A percentile compares a stretch with the other conserved stretches of the same genome.
phyloP scores from a whole-genome alignment of 2,888 invertebrate species.

The Drosophila dives region DNA sequence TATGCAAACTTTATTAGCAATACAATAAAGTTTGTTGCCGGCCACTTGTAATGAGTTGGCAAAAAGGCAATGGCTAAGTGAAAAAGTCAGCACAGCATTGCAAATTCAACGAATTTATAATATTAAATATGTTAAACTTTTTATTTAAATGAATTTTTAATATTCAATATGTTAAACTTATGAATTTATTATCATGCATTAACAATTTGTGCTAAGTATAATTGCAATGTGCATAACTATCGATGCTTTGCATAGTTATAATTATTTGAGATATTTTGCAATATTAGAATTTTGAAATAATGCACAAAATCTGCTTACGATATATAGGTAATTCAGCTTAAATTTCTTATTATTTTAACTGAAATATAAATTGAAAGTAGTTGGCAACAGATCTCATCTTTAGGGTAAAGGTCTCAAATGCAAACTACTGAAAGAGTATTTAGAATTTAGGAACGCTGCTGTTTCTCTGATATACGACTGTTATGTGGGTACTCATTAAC shows the following conservation, averaged over 20 bases:
- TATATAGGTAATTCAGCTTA: too few relatives aligned
- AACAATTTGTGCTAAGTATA: neutral
- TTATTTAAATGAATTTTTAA: neutral
- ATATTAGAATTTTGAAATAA: neutral
- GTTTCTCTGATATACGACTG: neutral
- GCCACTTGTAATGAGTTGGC: slow-evolving; percentile 56
- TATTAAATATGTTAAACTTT: neutral
- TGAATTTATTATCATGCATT: neutral
- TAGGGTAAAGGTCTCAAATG: neutral
- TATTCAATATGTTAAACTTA: neutral
- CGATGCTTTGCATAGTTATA: neutral
- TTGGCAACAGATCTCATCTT: neutral
- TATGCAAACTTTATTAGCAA: slow-evolving; percentile 62
- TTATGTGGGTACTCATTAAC: slow-evolving; percentile 19
- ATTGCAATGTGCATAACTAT: neutral
- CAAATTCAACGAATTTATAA: neutral
- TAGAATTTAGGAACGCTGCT: neutral
- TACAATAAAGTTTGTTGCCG: slow-evolving; percentile 51
- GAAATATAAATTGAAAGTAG: neutral
- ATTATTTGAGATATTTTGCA: neutral
- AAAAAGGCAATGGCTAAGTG: slow-evolving; percentile 11
- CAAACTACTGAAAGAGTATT: neutral
- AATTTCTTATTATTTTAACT: neutral
- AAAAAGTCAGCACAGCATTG: slow-evolving; percentile 1
- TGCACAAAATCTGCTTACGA: neutral